Base-by-base conservation (phyloP, 2,888 invertebrate genomes). In the Trissonchulus latispiculum region DNA sequence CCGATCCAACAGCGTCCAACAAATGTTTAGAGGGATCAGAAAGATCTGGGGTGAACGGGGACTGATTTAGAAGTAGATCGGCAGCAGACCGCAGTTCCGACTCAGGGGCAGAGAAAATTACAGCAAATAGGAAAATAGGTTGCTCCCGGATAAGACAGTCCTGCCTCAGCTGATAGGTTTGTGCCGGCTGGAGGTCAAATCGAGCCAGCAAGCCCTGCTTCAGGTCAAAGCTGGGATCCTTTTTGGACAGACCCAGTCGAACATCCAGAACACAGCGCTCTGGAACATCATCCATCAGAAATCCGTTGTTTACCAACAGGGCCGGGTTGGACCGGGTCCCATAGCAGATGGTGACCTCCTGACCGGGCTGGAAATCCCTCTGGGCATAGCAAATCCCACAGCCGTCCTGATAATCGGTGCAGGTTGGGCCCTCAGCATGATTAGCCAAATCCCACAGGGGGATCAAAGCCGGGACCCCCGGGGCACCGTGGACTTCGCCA, bases 291-390 rank as follows among this genome's bases (percentile, higher is more conserved):
- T 61, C 61, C 0, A 79, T 79, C 1, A 95, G 90, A 81, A 87
- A 90, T 61, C 89, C 90, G 80, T 88, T 89, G 85, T 97, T 93
- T 64, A 96, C 87, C 79, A 97, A 89, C 73, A 95, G 88, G 80
- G 95, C 94, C 0, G 90, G 88, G 85, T 95, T 96, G 23, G 91
- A 89, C 73, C 97, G 87, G 33, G 89, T 87, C 1, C 96, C 96
- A 84, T 97, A 97, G 85, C 91, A 93, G 79, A 97, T 95, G 83
- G 91, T 92, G 77, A 95, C 89, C 85, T 95, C 84, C 1, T 74
- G 62, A 18, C 72, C 72, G 18, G 32, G n/a, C 3, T 8, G 28
- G 66, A 62, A 75, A 18, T 33, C 48, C 28, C 29, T n/a, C 3
- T 18, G 18, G 8, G 75, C 74, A n/a, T 73, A 71, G 36, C 36